Conservation (phyloP, 2,888 invertebrate genomes). For the Augochlorella aurata region DNA sequence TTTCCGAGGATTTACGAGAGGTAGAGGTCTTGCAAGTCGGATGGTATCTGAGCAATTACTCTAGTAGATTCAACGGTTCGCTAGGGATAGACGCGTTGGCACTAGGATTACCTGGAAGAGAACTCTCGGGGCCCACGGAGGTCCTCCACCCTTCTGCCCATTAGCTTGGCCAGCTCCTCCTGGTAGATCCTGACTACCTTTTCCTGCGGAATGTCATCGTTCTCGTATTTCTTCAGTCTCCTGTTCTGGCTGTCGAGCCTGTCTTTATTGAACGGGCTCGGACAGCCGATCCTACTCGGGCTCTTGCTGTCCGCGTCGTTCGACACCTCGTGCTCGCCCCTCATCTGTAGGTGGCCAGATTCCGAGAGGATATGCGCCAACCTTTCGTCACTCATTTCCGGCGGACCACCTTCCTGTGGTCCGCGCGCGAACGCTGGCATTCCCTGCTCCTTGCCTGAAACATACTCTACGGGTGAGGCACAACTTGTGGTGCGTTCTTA, state of each 20-base stretch:
- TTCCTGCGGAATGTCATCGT: conserved; percentile 97
- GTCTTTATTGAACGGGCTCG: conserved; percentile 90
- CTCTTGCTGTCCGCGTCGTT: conserved; percentile 91
- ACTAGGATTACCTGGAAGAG: conserved; percentile 88
- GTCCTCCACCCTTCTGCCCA: conserved; percentile 90
- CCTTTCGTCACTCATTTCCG: conserved; percentile 93
- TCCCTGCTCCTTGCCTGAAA: conserved; percentile 92
- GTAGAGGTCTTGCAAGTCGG: neutral
- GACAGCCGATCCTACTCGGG: conserved; percentile 89
- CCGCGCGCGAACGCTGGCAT: conserved; percentile 90
- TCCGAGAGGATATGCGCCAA: conserved; percentile 96
- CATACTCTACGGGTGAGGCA: conserved; percentile 82
- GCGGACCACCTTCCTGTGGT: conserved; percentile 84
- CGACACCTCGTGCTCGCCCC: conserved; percentile 82
- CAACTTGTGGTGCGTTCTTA: conserved; percentile 81
- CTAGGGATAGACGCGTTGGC: neutral
- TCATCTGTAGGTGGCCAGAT: conserved; percentile 94
- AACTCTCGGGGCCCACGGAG: conserved; percentile 90
- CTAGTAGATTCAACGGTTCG: neutral
- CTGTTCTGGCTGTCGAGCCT: conserved; percentile 85
- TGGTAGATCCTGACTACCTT: conserved; percentile 97
- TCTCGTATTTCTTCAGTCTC: conserved; percentile 93
- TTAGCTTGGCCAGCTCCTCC: conserved; percentile 96
- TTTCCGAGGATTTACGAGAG: neutral
- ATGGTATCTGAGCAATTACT: neutral